These are phyloP conservation scores for Falco columbarius DNA, from an alignment of 2,797 vertebrate genomes.

Conservation along the genomic window DNA sequence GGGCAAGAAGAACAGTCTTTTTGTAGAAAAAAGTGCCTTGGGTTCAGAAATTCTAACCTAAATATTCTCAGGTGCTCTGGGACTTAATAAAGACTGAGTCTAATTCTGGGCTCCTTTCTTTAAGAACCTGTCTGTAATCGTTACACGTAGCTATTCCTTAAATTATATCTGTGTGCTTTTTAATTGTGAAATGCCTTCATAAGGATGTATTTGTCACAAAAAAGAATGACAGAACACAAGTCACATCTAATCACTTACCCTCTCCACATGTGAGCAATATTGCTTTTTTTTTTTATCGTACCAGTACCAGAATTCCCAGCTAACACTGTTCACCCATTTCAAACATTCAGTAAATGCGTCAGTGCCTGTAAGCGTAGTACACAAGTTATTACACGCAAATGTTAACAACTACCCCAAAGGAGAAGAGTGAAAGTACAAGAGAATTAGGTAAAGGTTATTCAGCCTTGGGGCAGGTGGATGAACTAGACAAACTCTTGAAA, in stretches of 20 bases:
- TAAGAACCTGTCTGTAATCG: background rate
- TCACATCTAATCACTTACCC: background rate
- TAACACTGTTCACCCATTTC: background rate
- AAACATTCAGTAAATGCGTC: background rate
- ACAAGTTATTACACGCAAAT: background rate
- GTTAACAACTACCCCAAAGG: background rate
- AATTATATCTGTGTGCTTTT: background rate
- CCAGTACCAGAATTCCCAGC: background rate
- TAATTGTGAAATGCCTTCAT: background rate
- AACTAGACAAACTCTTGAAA: conserved; percentile 12
- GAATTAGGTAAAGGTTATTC: background rate
- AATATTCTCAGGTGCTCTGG: background rate
- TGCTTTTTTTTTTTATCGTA: background rate
- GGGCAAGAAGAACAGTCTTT: fast-evolving
- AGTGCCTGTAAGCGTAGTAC: background rate
- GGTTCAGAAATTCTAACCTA: background rate
- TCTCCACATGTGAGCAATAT: background rate
- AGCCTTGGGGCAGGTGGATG: conserved; percentile 15
- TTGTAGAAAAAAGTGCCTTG: background rate
- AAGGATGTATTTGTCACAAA: background rate
- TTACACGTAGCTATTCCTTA: background rate
- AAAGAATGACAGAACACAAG: background rate
- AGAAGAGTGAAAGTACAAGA: background rate
- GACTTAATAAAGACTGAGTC: background rate
- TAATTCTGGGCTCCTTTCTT: background rate